phyloP scores from a whole-genome alignment of 1,140 invertebrate genomes.

The Drosophila kikkawai region DNA sequence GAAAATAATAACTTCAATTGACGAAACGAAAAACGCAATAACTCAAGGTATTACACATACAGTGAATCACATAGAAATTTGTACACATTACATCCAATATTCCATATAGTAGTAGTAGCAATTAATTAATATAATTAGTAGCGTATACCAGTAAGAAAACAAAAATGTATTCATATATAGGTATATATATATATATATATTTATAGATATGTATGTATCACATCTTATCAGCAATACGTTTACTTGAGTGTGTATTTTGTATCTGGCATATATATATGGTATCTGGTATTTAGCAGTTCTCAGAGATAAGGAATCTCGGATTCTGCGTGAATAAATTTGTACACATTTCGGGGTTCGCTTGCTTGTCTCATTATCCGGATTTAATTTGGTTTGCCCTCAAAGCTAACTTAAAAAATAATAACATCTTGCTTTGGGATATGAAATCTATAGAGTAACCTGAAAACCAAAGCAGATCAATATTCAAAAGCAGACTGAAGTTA shows the following conservation, averaged over 20 bases:
- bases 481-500: neutral
- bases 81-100: constrained; percentile 85
- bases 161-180: constrained; percentile 66
- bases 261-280: constrained; percentile 48
- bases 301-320: constrained; percentile 32
- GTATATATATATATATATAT: constrained; percentile 66
- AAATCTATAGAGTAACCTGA: neutral
- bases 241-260: constrained; percentile 54
- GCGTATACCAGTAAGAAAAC: constrained; percentile 71
- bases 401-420: constrained; percentile 10
- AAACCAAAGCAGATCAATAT: neutral
- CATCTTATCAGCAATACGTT: constrained; percentile 64
- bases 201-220: constrained; percentile 51
- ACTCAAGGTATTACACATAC: constrained; percentile 79
- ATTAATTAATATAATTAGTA: constrained; percentile 77
- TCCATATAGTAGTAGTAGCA: constrained; percentile 78
- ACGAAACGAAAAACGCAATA: constrained; percentile 17
- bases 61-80: constrained; percentile 85
- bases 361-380: constrained; percentile 23
- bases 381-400: constrained; percentile 7
- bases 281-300: constrained; percentile 43
- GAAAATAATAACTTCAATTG: constrained; percentile 6
- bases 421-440: neutral
- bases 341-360: constrained; percentile 24
- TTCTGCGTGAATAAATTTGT: constrained; percentile 42